Conservation (phyloP, 2,113 vertebrate genomes). For the Siphamia tubifer region DNA sequence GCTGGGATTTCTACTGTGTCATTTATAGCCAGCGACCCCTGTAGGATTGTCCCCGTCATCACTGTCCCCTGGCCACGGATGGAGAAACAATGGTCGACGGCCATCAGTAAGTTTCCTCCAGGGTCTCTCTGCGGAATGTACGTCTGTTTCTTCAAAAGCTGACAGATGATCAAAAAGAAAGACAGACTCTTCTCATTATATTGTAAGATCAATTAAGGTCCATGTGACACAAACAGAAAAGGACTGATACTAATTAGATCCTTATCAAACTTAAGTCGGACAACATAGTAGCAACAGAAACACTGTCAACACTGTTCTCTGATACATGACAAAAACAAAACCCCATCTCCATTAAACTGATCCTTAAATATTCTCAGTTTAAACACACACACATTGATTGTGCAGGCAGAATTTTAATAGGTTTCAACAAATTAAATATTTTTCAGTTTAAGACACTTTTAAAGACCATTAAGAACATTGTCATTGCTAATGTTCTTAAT, state of each 20-base stretch:
- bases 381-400: no score
- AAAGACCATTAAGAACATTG: no score
- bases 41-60: conserved; percentile 97
- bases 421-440: no score
- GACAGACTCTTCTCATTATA: neutral
- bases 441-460: no score
- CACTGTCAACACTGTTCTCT: neutral
- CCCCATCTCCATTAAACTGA: no score
- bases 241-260: neutral
- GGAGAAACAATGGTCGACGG: conserved; percentile 97
- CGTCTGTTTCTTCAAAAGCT: conserved; percentile 92
- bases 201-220: neutral
- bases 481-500: no score
- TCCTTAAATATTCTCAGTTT: no score
- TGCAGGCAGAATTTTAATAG: no score
- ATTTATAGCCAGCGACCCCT: conserved; percentile 89
- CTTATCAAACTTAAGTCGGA: neutral
- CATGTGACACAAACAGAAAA: neutral
- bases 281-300: neutral
- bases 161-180: neutral
- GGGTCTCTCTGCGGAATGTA: conserved; percentile 90
- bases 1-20: conserved; percentile 96
- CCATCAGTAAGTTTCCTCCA: conserved; percentile 91
- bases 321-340: no score
- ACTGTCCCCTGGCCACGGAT: conserved; percentile 97